Evolutionary conservation across 2,797 vertebrate genomes (phyloP), one percentile per base, ranked within the genome.

Genomic region (Chiloscyllium punctatum): DNA sequence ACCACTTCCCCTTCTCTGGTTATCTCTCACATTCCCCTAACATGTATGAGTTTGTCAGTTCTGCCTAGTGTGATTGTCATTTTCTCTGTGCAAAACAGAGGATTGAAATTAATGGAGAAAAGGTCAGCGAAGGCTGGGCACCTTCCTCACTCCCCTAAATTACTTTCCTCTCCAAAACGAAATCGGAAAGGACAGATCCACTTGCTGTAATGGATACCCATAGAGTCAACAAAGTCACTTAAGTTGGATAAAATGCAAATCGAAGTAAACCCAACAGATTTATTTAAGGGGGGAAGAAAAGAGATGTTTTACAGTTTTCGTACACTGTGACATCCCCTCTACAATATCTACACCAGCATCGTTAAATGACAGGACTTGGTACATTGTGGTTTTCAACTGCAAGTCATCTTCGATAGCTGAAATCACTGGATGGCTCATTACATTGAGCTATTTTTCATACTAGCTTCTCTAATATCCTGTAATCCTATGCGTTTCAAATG

Each of bases 361-460:
- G 23, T 91, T 91, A 91, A 88, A 91, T 91, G 88, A 91, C 53
- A 62, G 87, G 42, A 74, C 68, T 74, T 53, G 92, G 68, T 51
- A 74, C 42, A 53, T 72, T 53, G 94, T 94, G 30, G 42, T 95
- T 53, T 95, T 77, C 94, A 95, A 97, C 98, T 96, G 98, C 98
- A 98, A 98, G 98, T 98, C 98, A 98, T 98, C 98, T 98, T 98
- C 98, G 98, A 98, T 98, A 98, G 98, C 98, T 97, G 97, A 98
- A 98, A 98, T 98, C 98, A 98, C 96, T 98, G 98, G 98, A 98
- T 98, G 98, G 98, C 98, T 98, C 98, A 99, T 98, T 98, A 99
- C 98, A 98, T 98, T 98, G 98, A 98, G 98, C 98, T 98, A 98
- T 98, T 98, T 98, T 98, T 98, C 98, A 98, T 98, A 98, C 97